phyloP scores from a whole-genome alignment of 2,797 vertebrate species.

The Lacerta bilineata region DNA sequence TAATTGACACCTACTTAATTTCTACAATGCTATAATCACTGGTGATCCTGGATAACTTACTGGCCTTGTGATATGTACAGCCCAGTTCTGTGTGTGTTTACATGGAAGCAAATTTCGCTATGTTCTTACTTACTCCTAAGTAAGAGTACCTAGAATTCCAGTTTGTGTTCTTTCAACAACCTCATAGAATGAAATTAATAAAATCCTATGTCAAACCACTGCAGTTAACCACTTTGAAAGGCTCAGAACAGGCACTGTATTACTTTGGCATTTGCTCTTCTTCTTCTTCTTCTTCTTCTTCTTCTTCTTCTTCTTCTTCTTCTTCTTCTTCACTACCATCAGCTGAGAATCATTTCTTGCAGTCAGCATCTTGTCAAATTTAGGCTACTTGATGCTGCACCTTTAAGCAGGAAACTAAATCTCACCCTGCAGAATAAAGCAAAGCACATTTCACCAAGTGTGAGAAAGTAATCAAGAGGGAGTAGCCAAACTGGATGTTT shows the following conservation, averaged over 20 bases:
- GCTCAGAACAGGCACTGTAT: not conserved
- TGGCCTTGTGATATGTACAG: not conserved
- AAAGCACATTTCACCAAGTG: constrained; percentile 15
- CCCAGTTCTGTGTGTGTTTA: not conserved
- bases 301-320: too few relatives aligned
- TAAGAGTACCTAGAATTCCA: not conserved
- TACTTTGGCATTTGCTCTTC: not conserved
- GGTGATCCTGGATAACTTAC: not conserved
- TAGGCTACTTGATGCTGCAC: too few relatives aligned
- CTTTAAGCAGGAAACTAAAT: constrained; percentile 6
- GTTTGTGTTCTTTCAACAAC: not conserved
- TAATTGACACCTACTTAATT: not conserved
- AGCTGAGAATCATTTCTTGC: not conserved
- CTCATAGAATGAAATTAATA: not conserved
- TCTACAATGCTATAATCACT: not conserved
- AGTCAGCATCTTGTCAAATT: too few relatives aligned
- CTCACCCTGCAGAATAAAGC: not conserved
- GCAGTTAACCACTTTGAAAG: not conserved
- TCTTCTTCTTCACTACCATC: not conserved
- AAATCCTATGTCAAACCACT: not conserved
- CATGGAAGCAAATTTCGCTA: not conserved
- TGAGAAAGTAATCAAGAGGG: not conserved
- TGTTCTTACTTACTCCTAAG: too few relatives aligned
- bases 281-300: too few relatives aligned
- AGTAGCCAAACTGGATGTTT: not conserved